Evolutionary conservation across 2,797 vertebrate genomes (phyloP), one percentile per base, ranked within the genome.

Genomic region (Protonibea diacanthus): DNA sequence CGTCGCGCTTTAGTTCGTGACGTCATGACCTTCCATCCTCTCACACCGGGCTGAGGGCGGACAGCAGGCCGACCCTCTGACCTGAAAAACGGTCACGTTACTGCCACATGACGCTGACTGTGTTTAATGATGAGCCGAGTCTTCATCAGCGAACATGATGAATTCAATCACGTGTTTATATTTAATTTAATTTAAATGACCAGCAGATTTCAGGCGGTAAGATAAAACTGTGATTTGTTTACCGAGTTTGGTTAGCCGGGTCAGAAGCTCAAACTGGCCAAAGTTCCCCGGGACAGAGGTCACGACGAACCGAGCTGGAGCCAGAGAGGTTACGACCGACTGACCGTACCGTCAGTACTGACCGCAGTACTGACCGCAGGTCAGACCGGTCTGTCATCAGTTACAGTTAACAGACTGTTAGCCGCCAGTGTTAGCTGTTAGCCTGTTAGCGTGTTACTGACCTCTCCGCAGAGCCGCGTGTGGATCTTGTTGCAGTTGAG

Each of bases 401-500:
- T 18, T n/a, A 25, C 20, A 20, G 47, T 20, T 21, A 13, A 21
- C n/a, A 10, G 1, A 25, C 20, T 20, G 17, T 21, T 18, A 44
- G 17, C 12, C 5, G 40, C 10, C 27, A 29, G 3, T 8, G 23
- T 38, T 56, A 14, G 11, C 23, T 20, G 15, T 53, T 9, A 11
- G n/a, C 4, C 5, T 1, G 17, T 0, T 47, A 0, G 5, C n/a
- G n/a, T n/a, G n/a, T n/a, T n/a, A n/a, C 92, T 89, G 71, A 95
- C 95, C 94, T 92, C 60, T 95, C 40, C 93, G 74, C 52, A 96
- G 75, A 0, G 93, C 94, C 66, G 49, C 71, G 75, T 95, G 94
- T 17, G 93, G 67, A 94, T 92, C 18, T 79, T 75, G 77, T 80
- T 88, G 60, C 60, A 70, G 80, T 17, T 68, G 1, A 96, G 91